Conservation (phyloP, 30 jellyfish, hydroid and myxozoan genomes). For the Catostylus mosaicus region DNA sequence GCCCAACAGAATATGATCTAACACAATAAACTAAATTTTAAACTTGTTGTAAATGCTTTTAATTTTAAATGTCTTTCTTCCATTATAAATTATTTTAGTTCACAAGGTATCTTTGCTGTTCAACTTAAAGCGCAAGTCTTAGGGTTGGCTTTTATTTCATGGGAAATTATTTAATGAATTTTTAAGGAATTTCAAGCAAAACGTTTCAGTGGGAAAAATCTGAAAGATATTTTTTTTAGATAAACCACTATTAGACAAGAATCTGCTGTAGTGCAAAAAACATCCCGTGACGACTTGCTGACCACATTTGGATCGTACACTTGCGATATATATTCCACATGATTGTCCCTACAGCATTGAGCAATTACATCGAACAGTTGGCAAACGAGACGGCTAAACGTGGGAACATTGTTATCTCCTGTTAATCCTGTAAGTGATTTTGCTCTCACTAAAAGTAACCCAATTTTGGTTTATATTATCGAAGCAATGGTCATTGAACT, state of each 20-base stretch:
- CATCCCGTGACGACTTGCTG: neutral
- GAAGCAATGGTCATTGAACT: neutral
- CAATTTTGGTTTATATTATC: constrained; percentile 4
- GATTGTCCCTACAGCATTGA: constrained; percentile 4
- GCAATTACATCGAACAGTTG: constrained; percentile 33
- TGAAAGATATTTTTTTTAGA: too few species aligned
- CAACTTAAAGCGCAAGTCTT: too few species aligned
- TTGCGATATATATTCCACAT: constrained; percentile 28
- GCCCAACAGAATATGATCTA: too few species aligned
- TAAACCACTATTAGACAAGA: neutral
- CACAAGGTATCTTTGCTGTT: too few species aligned
- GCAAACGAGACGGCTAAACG: constrained; percentile 34
- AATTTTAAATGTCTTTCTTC: too few species aligned
- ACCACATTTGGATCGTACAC: constrained; percentile 2
- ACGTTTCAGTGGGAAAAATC: neutral
- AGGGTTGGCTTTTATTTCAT: too few species aligned
- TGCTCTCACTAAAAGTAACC: neutral
- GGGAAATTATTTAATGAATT: too few species aligned
- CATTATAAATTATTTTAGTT: too few species aligned
- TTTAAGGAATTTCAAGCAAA: neutral
- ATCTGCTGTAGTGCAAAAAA: neutral
- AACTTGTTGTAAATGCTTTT: too few species aligned
- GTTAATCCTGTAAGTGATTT: neutral
- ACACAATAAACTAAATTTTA: too few species aligned
- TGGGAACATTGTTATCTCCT: constrained; percentile 42